A percentile compares a stretch with the other conserved stretches of the same genome.
Conservation (phyloP, 2,888 invertebrate genomes). For the Stenodema calcarata region DNA sequence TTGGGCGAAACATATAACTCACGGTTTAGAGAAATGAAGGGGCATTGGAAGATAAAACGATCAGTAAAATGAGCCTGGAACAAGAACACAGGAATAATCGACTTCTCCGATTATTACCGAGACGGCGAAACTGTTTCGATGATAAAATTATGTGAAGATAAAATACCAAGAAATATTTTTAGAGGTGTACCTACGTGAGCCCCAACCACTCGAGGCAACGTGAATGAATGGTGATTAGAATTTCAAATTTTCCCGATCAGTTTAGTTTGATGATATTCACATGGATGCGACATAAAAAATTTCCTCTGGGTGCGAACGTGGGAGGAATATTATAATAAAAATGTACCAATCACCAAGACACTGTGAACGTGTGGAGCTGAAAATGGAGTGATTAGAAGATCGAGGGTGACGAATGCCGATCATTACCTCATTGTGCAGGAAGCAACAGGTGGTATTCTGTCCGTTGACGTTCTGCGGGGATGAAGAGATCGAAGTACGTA, state of each 20-base stretch:
- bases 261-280: neutral
- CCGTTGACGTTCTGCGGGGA: neutral
- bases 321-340: neutral
- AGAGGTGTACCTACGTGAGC: neutral
- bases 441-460: neutral
- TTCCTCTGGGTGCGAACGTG: too few relatives aligned
- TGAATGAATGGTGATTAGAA: neutral
- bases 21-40: neutral
- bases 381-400: neutral
- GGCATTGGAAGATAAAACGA: neutral
- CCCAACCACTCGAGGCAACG: neutral
- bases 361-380: neutral
- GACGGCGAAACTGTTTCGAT: neutral
- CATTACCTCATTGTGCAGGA: neutral
- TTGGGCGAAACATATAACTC: neutral
- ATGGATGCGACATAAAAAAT: too few relatives aligned
- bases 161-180: neutral
- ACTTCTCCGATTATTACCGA: neutral
- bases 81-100: neutral
- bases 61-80: constrained; percentile 5
- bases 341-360: neutral
- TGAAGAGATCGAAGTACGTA: neutral
- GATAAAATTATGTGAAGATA: neutral
- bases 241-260: neutral
- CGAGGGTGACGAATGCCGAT: neutral